These are phyloP conservation scores for Folsomia candida DNA, from an alignment of 2,888 invertebrate genomes.

Conservation along the genomic window DNA sequence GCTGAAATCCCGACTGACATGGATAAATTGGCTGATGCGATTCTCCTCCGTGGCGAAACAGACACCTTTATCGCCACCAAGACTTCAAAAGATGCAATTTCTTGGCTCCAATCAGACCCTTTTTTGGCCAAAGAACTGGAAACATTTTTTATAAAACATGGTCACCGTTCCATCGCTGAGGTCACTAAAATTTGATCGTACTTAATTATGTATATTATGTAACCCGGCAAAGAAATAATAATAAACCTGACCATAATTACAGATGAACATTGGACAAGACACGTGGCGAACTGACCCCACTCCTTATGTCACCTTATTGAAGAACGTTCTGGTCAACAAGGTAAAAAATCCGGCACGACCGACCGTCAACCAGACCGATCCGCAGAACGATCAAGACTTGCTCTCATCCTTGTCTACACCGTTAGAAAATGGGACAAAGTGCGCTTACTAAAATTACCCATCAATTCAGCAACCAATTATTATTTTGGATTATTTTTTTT, in stretches of 20 bases:
- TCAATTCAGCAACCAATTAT: no score
- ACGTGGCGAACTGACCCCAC: conserved; percentile 69
- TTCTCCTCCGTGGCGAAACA: conserved; percentile 55
- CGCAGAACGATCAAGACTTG: conserved; percentile 43
- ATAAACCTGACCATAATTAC: no score
- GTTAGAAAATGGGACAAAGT: conserved; percentile 46
- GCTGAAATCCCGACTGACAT: conserved; percentile 68
- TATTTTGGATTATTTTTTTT: no score
- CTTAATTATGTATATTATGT: no score
- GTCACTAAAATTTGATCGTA: no score
- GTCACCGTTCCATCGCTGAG: conserved; percentile 63
- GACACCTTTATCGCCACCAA: conserved; percentile 47
- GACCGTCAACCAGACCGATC: not conserved
- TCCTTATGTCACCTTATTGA: conserved; percentile 64
- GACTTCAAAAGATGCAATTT: conserved; percentile 57
- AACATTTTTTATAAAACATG: conserved; percentile 66
- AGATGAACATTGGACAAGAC: conserved; percentile 65
- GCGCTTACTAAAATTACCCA: no score
- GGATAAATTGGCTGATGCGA: conserved; percentile 57
- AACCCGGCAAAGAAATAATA: no score
- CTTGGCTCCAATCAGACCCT: conserved; percentile 60
- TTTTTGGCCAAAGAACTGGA: conserved; percentile 57
- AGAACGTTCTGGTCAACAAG: conserved; percentile 55
- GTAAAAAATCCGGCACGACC: conserved; percentile 22
- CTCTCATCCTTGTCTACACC: conserved; percentile 49